Base-by-base conservation (phyloP, 2,113 vertebrate genomes). In the Ibidorhyncha struthersii region DNA sequence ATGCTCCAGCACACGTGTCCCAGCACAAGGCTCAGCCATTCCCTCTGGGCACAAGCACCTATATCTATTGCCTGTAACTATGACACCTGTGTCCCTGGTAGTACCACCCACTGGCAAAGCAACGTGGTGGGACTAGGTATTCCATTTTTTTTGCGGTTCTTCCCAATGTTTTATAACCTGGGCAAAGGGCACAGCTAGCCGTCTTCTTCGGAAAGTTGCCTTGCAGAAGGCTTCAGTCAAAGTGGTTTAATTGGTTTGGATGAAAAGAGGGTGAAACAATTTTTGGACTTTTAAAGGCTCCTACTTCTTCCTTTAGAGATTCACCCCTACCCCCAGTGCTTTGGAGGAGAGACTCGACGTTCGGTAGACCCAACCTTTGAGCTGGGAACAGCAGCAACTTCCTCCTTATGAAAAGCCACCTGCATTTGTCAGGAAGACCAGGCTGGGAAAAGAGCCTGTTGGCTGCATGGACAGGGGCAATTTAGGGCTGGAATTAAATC, bases 381-480 rank as follows among this genome's bases (percentile, higher is more conserved):
- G 3, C 32, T 6, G 8, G 21, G 36, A 65, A 38, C 49, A 76
- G 62, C 49, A 70, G 56, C 12, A 32, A 20, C 12, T 50, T 15
- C 8, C 6, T 71, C 19, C 16, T 21, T 36, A 17, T 14, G n/a
- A 36, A 72, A 84, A 67, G 32, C 12, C 50, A 76, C 25, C 32
- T 40, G 27, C 41, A 14, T 38, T 55, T 70, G 32, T 40, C 74
- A 45, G 59, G 19, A 81, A 62, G 32, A 15, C 55, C n/a, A 50
- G 8, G 16, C 0, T 30, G 41, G 62, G 62, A 45, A 85, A 76
- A 30, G 7, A 50, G 14, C 36, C 21, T 34, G 6, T 16, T 1
- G 0, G 17, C 9, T 66, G 47, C 29, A 63, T 0, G 2, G 16
- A 14, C 8, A 14, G 8, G 72, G 36, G 23, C 16, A 45, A 14